Base-by-base conservation (phyloP, 2,888 invertebrate genomes). In the Tenthredo amoena region DNA sequence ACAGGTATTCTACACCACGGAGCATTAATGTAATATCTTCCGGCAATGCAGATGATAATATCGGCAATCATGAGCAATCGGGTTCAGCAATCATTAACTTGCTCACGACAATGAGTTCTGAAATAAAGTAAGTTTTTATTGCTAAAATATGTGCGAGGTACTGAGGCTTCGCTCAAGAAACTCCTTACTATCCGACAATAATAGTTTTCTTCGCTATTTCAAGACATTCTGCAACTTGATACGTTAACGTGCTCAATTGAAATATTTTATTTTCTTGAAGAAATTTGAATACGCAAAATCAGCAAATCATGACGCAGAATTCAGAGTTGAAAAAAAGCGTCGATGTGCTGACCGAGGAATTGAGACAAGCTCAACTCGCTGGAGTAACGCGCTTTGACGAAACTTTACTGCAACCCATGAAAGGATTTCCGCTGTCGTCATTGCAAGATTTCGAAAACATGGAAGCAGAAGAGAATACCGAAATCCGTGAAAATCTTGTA, bases 31-130 rank as follows among this genome's bases (percentile, higher is more conserved):
- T 62, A 62, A 62, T 62, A 62, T 62, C 62, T 62, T 62, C 62
- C 62, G 62, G 62, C 62, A 62, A 62, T 62, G 62, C 62, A 62
- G 62, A 62, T 62, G 62, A 62, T 62, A 62, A 62, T 62, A 62
- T 62, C 62, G 62, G 62, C 62, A 62, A 62, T 62, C n/a, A 62
- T 62, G 62, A 62, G 62, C 62, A 21, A 26, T 62, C 62, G 62
- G 62, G 21, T 62, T 62, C 62, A 21, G 62, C 62, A 62, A 62
- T 62, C 62, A 62, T 21, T 62, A n/a, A 62, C 21, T 62, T 18
- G 62, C n/a, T 62, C 5, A 62, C 62, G 62, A 62, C 21, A 62
- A 62, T 62, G 62, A 62, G 62, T 62, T 62, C 62, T n/a, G 62
- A n/a, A 62, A 62, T 62, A 62, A 62, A 62, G 62, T 62, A 62